These are phyloP conservation scores for Protobothrops flavoviridis DNA, from an alignment of 2,113 vertebrate genomes.

Conservation along the genomic window DNA sequence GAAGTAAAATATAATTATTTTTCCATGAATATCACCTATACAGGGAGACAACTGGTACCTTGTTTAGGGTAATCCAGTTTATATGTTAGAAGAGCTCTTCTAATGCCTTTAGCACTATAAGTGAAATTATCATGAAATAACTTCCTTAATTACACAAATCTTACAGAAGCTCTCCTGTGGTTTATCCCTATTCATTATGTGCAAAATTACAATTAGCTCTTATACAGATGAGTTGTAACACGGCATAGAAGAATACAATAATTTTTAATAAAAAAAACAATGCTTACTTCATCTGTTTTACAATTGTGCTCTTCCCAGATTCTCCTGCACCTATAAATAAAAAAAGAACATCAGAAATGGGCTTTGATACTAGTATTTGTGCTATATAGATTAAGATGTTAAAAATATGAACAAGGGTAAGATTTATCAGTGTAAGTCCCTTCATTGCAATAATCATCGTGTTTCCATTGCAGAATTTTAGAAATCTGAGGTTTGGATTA, in stretches of 20 bases:
- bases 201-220: not conserved
- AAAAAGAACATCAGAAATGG: slow-evolving; percentile 33
- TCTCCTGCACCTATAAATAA: slow-evolving; percentile 88
- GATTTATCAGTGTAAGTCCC: not conserved
- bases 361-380: not conserved
- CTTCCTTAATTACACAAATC: not conserved
- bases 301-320: slow-evolving; percentile 97
- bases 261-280: not conserved
- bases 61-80: not conserved
- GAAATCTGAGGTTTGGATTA: not conserved
- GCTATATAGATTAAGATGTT: not conserved
- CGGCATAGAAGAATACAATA: not conserved
- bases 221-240: not conserved
- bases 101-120: not conserved
- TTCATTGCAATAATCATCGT: not conserved
- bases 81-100: not conserved
- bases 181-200: not conserved
- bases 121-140: not conserved
- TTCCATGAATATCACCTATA: not conserved
- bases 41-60: not conserved
- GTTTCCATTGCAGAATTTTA: not conserved
- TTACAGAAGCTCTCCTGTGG: not conserved
- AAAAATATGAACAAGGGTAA: not conserved
- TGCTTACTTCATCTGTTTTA: slow-evolving; percentile 99
- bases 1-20: not conserved